These are phyloP conservation scores for Neoaliturus tenellus DNA, from an alignment of 2,888 invertebrate genomes.

Conservation along the genomic window DNA sequence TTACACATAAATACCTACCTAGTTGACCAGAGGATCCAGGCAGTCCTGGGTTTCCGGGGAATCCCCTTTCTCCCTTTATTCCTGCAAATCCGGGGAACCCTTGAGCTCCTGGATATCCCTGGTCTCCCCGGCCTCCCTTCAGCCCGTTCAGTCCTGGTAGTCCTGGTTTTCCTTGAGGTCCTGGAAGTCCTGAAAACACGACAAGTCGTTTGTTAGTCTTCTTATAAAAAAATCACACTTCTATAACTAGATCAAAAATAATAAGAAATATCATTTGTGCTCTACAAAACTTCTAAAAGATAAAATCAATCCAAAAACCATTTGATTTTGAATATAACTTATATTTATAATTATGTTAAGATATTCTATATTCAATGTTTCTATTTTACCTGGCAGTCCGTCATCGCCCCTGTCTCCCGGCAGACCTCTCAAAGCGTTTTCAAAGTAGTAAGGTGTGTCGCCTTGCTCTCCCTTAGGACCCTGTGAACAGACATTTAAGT, in stretches of 20 bases:
- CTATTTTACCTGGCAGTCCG: constrained; percentile 76
- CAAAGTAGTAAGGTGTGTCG: constrained; percentile 67
- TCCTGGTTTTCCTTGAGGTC: constrained; percentile 70
- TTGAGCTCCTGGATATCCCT: constrained; percentile 73
- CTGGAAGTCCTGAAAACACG: constrained; percentile 54
- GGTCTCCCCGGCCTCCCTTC: constrained; percentile 75
- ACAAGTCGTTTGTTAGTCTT: background rate
- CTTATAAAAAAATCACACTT: no score
- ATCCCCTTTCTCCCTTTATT: constrained; percentile 57
- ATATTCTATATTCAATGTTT: no score
- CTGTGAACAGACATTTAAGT: constrained; percentile 64
- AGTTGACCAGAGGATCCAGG: constrained; percentile 72
- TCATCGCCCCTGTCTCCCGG: constrained; percentile 79
- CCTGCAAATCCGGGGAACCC: constrained; percentile 75
- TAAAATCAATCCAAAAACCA: no score
- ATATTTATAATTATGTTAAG: no score
- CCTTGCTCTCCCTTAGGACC: constrained; percentile 72
- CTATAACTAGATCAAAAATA: no score
- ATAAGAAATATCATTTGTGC: no score
- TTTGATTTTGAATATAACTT: no score
- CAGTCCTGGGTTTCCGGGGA: constrained; percentile 65
- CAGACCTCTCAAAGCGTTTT: constrained; percentile 71
- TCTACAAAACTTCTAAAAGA: no score
- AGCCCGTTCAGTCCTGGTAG: constrained; percentile 75
- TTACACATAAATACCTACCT: no score